Percentiles rank a stretch among this genome's conserved stretches.
Conservation (phyloP, 2,888 invertebrate species). For the Drosophila eohydei region DNA sequence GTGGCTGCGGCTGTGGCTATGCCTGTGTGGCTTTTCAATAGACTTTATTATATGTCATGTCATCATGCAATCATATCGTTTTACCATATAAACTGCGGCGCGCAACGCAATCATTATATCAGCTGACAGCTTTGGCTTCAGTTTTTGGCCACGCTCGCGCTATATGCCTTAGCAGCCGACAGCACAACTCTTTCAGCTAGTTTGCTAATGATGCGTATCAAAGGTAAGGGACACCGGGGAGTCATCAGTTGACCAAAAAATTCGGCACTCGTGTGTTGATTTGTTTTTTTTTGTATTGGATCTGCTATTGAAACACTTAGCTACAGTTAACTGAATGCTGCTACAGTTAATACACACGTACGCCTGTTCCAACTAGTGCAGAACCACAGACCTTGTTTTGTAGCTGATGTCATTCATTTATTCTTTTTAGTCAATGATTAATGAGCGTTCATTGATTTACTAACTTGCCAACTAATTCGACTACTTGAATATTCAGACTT, state of each 20-base stretch:
- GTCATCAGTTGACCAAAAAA: slow-evolving; percentile 50
- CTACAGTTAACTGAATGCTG: slow-evolving; percentile 16
- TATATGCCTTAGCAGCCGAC: not conserved
- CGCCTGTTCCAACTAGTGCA: slow-evolving; percentile 28
- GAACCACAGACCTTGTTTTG: slow-evolving; percentile 26
- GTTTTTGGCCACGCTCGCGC: slow-evolving; percentile 20
- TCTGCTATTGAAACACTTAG: slow-evolving; percentile 32
- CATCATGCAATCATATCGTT: slow-evolving; percentile 77
- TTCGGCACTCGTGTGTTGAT: slow-evolving; percentile 25
- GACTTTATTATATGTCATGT: slow-evolving; percentile 64
- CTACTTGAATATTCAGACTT: not conserved
- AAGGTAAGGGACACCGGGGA: slow-evolving; percentile 13
- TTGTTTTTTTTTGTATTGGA: slow-evolving; percentile 21
- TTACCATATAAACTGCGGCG: slow-evolving; percentile 64
- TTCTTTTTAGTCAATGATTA: slow-evolving; percentile 15
- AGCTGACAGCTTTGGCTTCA: slow-evolving; percentile 19
- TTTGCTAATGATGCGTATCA: slow-evolving; percentile 67
- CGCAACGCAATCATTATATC: slow-evolving; percentile 58
- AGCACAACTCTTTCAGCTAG: slow-evolving; percentile 32
- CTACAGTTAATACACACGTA: slow-evolving; percentile 15
- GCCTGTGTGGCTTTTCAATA: slow-evolving; percentile 23
- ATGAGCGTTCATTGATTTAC: slow-evolving; percentile 3
- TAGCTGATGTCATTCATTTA: slow-evolving; percentile 1
- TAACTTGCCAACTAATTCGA: not conserved
- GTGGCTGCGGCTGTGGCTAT: not conserved